phyloP scores from a whole-genome alignment of 2,888 invertebrate species.

The Deroplatys truncata region DNA sequence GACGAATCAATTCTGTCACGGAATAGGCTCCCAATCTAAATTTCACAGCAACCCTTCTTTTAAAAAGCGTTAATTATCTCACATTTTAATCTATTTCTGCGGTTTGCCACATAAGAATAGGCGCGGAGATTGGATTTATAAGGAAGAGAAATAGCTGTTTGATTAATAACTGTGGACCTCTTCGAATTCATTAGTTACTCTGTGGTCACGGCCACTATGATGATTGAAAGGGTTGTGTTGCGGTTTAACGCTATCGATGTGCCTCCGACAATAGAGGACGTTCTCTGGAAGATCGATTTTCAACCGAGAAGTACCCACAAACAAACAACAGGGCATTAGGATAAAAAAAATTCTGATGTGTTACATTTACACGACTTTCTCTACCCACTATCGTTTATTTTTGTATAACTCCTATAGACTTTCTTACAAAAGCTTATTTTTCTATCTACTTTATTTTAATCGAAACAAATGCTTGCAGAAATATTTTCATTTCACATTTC shows the following conservation, averaged over 20 bases:
- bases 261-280: not conserved
- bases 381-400: no score
- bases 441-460: no score
- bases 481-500: no score
- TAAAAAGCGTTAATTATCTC: not conserved
- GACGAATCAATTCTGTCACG: constrained; percentile 6
- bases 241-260: no score
- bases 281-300: not conserved
- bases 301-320: not conserved
- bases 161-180: not conserved
- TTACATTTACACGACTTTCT: no score
- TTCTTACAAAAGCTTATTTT: no score
- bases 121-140: not conserved
- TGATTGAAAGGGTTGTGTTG: not conserved
- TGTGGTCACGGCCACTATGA: not conserved
- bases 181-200: not conserved
- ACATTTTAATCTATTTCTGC: not conserved
- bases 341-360: not conserved
- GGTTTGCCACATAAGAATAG: not conserved
- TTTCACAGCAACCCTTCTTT: not conserved
- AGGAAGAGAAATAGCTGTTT: not conserved
- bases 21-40: not conserved
- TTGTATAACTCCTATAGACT: no score
- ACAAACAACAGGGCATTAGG: not conserved
- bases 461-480: no score